These are phyloP conservation scores for Deladenus siricidicola DNA, from an alignment of 2,888 invertebrate genomes.

Conservation along the genomic window DNA sequence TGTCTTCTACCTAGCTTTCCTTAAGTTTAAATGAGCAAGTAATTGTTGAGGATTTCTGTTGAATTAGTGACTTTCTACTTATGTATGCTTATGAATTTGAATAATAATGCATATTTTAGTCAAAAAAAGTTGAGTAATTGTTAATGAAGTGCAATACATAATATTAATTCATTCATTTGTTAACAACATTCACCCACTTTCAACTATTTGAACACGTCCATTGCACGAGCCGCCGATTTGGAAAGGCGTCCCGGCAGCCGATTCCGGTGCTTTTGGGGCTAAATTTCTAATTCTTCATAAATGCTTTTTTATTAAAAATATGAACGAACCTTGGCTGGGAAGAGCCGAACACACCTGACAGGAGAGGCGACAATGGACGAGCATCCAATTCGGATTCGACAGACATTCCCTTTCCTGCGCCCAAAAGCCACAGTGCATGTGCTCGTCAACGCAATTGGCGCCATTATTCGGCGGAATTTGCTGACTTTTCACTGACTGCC, in stretches of 20 bases:
- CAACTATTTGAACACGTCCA: slow-evolving; percentile 8
- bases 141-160: too few relatives aligned
- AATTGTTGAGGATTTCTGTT: too few relatives aligned
- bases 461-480: too few relatives aligned
- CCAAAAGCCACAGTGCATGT: slow-evolving; percentile 36
- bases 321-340: not conserved
- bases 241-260: not conserved
- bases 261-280: not conserved
- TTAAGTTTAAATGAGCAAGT: too few relatives aligned
- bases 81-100: too few relatives aligned
- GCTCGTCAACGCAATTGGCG: slow-evolving; percentile 3
- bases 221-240: not conserved
- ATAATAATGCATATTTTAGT: too few relatives aligned
- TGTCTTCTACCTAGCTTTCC: too few relatives aligned
- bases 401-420: slow-evolving; percentile 35
- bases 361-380: slow-evolving; percentile 34
- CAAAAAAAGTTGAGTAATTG: too few relatives aligned
- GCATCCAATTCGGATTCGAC: slow-evolving; percentile 45
- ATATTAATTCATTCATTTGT: not conserved
- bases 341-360: slow-evolving; percentile 16
- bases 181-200: slow-evolving; percentile 2
- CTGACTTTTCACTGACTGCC: too few relatives aligned
- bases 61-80: too few relatives aligned
- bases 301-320: too few relatives aligned
- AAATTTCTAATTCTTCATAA: too few relatives aligned